Evolutionary conservation across 2,113 vertebrate species (phyloP).

Genomic region (Charadrius vociferus): DNA sequence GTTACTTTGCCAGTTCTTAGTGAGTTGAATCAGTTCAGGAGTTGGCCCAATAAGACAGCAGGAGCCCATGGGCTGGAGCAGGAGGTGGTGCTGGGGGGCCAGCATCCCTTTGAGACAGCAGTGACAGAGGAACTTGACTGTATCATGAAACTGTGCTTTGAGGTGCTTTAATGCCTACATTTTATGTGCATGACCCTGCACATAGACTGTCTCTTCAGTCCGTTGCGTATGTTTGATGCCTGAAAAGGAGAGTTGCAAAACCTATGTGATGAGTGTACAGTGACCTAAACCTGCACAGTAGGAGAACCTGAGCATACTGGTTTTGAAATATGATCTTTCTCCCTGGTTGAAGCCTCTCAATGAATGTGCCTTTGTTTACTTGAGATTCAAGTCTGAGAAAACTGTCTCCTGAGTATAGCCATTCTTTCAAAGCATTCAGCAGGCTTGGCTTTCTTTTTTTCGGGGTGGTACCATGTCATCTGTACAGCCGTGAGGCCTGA

Average conservation of each 20-base stretch:
- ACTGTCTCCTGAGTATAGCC: background rate
- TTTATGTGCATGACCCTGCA: background rate
- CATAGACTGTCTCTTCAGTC: background rate
- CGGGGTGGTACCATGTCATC: background rate
- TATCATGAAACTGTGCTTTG: background rate
- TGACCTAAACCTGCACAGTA: background rate
- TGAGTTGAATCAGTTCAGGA: background rate
- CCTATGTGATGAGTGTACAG: accelerated
- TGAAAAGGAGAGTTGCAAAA: background rate
- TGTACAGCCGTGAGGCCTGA: background rate
- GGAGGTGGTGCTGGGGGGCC: background rate
- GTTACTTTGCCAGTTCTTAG: background rate
- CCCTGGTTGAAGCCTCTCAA: background rate
- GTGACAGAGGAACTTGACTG: background rate
- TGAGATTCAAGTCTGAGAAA: background rate
- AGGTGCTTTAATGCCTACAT: background rate
- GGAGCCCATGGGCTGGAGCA: background rate
- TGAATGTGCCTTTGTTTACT: background rate
- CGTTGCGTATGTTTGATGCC: background rate
- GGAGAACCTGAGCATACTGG: background rate
- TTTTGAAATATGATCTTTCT: background rate
- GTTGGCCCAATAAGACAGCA: background rate
- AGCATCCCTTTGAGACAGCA: background rate
- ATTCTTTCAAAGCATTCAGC: background rate
- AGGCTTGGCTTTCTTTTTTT: background rate